phyloP scores from a whole-genome alignment of 2,797 vertebrate species.

The Macropus fuliginosus region DNA sequence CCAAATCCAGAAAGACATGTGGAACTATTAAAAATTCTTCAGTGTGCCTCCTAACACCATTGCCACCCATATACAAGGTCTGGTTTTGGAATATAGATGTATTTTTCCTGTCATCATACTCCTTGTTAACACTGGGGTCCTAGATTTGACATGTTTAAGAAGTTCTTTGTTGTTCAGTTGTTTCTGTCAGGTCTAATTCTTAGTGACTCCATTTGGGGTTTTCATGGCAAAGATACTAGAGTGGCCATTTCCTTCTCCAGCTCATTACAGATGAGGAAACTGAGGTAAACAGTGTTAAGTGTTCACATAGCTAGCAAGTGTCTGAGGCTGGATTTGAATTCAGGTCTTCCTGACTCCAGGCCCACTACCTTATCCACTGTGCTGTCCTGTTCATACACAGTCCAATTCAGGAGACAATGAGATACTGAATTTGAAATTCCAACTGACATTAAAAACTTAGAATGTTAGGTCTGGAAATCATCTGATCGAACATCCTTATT shows the following conservation, averaged over 20 bases:
- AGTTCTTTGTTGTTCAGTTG: not conserved
- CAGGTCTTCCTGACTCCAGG: not conserved
- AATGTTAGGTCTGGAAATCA: constrained; percentile 1
- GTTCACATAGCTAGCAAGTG: not conserved
- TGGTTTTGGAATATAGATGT: not conserved
- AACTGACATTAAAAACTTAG: not conserved
- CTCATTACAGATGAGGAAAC: not conserved
- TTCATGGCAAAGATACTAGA: not conserved
- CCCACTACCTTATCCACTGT: not conserved
- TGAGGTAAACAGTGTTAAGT: not conserved
- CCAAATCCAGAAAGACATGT: too few species aligned
- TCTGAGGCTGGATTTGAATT: not conserved
- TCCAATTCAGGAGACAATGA: not conserved
- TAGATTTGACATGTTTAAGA: not conserved
- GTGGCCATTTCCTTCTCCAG: not conserved
- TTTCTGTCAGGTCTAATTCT: not conserved
- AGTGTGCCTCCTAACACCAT: too few species aligned
- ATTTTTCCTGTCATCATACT: not conserved
- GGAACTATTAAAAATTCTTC: too few species aligned
- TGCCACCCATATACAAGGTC: too few species aligned
- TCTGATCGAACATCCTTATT: constrained; percentile 2
- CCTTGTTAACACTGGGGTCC: too few species aligned
- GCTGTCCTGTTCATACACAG: not conserved
- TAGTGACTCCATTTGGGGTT: not conserved
- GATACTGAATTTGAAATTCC: not conserved